Percentiles rank a stretch among this genome's conserved stretches.
phyloP scores from a whole-genome alignment of 2,888 invertebrate species.

The Orchesellides sinensis region DNA sequence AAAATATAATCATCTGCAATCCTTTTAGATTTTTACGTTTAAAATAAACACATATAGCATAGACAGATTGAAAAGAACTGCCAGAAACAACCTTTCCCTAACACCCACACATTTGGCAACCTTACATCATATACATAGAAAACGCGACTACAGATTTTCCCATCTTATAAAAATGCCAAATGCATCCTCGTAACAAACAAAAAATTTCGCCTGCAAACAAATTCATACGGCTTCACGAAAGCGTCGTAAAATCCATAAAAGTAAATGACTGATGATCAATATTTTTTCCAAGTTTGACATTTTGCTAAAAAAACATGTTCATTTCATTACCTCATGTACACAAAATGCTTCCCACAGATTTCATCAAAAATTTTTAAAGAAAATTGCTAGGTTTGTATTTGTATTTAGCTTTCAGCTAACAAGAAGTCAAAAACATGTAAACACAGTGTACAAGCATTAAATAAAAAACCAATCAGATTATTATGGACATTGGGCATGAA shows the following conservation, averaged over 20 bases:
- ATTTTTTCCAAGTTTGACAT: conserved; percentile 46
- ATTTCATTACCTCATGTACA: neutral
- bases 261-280: conserved; percentile 60
- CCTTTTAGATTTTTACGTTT: too few species aligned
- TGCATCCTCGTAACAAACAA: too few species aligned
- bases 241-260: conserved; percentile 53
- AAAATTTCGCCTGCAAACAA: too few species aligned
- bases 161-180: neutral
- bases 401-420: conserved; percentile 16
- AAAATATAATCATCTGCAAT: too few species aligned
- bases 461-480: neutral
- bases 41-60: too few species aligned
- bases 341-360: conserved; percentile 10
- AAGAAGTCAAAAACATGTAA: neutral
- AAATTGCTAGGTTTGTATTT: conserved; percentile 1
- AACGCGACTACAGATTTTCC: too few species aligned
- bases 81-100: too few species aligned
- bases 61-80: too few species aligned
- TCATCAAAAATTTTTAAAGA: conserved; percentile 19
- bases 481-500: conserved; percentile 9
- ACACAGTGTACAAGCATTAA: neutral
- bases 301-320: conserved; percentile 10
- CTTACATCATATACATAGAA: too few species aligned
- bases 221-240: too few species aligned
- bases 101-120: too few species aligned